phyloP scores from a whole-genome alignment of 2,797 vertebrate genomes.

The Petrocephalus schoutedeni region DNA sequence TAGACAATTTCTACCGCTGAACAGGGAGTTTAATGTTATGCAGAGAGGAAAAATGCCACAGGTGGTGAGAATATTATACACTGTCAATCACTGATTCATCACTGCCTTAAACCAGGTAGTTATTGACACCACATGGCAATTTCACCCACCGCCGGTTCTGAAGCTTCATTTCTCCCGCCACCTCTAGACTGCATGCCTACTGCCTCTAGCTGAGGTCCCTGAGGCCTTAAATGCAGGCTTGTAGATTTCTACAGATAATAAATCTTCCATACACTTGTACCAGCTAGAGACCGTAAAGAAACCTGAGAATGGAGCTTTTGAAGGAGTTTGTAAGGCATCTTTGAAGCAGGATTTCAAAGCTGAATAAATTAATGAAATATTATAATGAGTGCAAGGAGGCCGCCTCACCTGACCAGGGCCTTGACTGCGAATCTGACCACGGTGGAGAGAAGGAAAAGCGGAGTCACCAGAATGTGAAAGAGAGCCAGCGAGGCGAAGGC shows the following conservation, averaged over 20 bases:
- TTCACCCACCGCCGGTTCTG: too few relatives aligned
- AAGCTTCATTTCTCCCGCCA: too few relatives aligned
- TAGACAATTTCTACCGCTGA: not conserved
- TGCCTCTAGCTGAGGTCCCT: not conserved
- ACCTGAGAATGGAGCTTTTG: not conserved
- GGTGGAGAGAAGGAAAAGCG: slow-evolving; percentile 90
- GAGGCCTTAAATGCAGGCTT: not conserved
- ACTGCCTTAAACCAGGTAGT: not conserved
- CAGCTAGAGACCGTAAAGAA: not conserved
- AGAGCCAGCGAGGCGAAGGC: slow-evolving; percentile 88
- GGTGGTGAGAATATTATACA: not conserved
- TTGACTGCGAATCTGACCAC: slow-evolving; percentile 95
- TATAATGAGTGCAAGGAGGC: not conserved
- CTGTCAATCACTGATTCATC: not conserved
- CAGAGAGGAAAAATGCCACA: not conserved
- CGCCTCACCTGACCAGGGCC: slow-evolving; percentile 80
- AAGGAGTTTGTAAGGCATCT: not conserved
- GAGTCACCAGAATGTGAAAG: slow-evolving; percentile 94
- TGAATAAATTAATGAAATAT: not conserved
- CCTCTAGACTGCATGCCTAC: not conserved
- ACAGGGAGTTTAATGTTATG: not conserved
- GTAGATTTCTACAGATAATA: not conserved
- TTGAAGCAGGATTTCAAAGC: not conserved
- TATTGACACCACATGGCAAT: not conserved
- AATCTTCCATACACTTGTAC: not conserved